Conservation (phyloP, 2,888 invertebrate species). For the Calephelis perditalis region DNA sequence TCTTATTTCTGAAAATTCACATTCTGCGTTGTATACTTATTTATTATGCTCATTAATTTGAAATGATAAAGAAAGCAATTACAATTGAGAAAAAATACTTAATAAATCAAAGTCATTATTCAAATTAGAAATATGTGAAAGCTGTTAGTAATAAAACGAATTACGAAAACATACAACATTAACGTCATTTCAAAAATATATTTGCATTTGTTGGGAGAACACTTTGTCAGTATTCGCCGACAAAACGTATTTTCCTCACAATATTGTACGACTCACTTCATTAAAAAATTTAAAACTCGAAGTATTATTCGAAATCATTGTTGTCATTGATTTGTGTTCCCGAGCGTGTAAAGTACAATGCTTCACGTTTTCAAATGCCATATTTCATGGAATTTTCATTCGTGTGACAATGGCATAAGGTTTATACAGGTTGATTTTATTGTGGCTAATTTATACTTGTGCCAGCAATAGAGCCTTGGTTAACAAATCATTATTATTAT, state of each 20-base stretch:
- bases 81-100: no score
- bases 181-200: no score
- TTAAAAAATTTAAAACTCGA: constrained; percentile 67
- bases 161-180: no score
- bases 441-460: constrained; percentile 40
- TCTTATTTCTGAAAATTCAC: no score
- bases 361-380: constrained; percentile 37
- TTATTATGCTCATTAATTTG: no score
- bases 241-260: constrained; percentile 59
- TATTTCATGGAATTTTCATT: constrained; percentile 35
- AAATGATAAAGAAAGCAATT: no score
- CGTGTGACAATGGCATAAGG: constrained; percentile 37
- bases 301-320: constrained; percentile 63
- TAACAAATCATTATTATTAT: constrained; percentile 34
- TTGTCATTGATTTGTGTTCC: constrained; percentile 65
- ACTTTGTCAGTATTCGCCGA: constrained; percentile 34
- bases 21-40: no score
- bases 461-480: constrained; percentile 38
- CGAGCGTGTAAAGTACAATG: constrained; percentile 56
- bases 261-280: constrained; percentile 65
- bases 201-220: constrained; percentile 25
- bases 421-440: constrained; percentile 30
- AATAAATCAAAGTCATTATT: no score
- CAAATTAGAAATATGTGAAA: no score
- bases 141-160: no score